phyloP scores from a whole-genome alignment of 2,113 vertebrate genomes.

The Anas platyrhynchos region DNA sequence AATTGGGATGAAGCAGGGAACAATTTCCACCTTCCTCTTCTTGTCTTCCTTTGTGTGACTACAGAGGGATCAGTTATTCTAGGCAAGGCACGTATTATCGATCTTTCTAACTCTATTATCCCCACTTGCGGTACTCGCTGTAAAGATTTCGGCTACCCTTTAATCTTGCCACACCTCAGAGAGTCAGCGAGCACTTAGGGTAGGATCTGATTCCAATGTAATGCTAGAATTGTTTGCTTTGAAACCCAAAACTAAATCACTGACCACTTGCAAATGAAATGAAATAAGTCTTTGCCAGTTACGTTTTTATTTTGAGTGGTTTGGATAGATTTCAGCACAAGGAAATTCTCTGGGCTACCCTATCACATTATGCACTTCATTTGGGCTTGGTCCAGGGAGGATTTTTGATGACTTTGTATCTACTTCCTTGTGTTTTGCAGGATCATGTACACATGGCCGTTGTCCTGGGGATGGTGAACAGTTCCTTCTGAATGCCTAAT shows the following conservation, averaged over 20 bases:
- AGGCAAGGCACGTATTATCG: neutral
- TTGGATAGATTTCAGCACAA: neutral
- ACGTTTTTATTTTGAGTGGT: neutral
- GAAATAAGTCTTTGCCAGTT: neutral
- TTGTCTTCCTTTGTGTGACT: neutral
- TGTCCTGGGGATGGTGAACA: neutral
- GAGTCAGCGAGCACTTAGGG: neutral
- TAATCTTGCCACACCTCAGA: constrained; percentile 28
- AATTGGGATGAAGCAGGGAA: neutral
- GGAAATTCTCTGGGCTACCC: neutral
- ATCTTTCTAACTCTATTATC: neutral
- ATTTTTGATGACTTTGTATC: constrained; percentile 32
- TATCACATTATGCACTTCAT: neutral
- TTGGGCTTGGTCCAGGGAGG: neutral
- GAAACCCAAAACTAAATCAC: neutral
- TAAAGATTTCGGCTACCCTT: neutral
- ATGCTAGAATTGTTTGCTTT: constrained; percentile 2
- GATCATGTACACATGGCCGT: neutral
- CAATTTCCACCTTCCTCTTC: neutral
- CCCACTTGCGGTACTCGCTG: neutral
- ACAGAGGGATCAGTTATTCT: neutral
- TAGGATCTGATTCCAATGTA: neutral
- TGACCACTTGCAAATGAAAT: neutral
- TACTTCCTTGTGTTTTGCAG: constrained; percentile 15
- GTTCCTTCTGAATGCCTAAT: constrained; percentile 57